Evolutionary conservation across 2,113 vertebrate genomes (phyloP).

Genomic region (Bubo scandiacus): DNA sequence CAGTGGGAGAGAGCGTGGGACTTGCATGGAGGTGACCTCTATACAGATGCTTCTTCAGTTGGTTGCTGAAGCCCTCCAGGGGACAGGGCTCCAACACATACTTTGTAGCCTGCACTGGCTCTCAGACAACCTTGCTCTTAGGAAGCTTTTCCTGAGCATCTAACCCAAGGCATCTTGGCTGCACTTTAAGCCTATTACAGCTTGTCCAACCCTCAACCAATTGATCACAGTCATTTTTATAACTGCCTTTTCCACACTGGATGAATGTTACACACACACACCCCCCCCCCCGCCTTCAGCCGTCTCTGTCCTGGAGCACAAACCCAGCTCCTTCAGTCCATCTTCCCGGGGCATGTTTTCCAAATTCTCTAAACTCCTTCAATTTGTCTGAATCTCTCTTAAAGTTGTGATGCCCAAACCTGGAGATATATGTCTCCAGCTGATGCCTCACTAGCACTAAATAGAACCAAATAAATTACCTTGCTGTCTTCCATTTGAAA

Average conservation of each 20-base stretch:
- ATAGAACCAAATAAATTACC: conserved; percentile 48
- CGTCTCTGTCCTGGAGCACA: not conserved
- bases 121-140: not conserved
- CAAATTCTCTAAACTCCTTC: conserved; percentile 19
- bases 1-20: not conserved
- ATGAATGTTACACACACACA: not conserved
- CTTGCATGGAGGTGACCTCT: not conserved
- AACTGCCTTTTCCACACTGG: not conserved
- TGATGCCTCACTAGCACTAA: conserved; percentile 28
- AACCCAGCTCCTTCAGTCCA: conserved; percentile 9
- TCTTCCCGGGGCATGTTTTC: conserved; percentile 30
- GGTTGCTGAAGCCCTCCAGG: not conserved
- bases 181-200: conserved; percentile 15
- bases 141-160: not conserved
- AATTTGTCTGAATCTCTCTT: conserved; percentile 30
- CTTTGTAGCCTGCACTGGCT: not conserved
- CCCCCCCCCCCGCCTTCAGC: not conserved
- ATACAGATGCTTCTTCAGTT: not conserved
- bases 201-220: not conserved
- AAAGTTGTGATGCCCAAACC: not conserved
- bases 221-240: not conserved
- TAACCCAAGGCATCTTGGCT: not conserved
- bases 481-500: not conserved
- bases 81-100: not conserved
- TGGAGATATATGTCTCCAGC: not conserved